Evolutionary conservation across 2,797 vertebrate species (phyloP).

Genomic region (Nannoperca obscura): DNA sequence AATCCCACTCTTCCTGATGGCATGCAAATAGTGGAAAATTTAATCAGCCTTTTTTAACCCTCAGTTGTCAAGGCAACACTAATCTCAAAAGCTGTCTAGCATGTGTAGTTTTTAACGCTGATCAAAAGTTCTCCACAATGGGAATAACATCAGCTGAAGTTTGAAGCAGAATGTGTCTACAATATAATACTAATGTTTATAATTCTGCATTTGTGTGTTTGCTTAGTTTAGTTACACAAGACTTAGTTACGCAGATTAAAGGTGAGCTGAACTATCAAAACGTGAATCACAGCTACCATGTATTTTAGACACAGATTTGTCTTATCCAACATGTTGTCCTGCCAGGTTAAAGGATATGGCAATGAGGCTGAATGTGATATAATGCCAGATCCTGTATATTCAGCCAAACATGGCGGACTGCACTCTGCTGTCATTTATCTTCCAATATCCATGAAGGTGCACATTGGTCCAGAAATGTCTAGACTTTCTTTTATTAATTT

Average conservation of each 20-base stretch:
- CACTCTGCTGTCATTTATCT: too few relatives aligned
- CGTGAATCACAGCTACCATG: neutral
- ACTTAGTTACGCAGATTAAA: neutral
- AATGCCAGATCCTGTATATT: neutral
- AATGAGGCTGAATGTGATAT: neutral
- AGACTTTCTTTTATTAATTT: too few relatives aligned
- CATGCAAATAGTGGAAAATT: constrained; percentile 80
- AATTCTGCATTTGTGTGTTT: neutral
- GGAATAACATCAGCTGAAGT: constrained; percentile 28
- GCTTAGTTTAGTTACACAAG: neutral
- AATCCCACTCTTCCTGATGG: constrained; percentile 76
- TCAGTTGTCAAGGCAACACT: constrained; percentile 78
- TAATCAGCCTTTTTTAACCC: constrained; percentile 82
- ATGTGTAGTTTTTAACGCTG: constrained; percentile 67
- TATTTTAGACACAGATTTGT: neutral
- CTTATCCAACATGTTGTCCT: neutral
- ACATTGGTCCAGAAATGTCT: too few relatives aligned
- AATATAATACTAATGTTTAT: neutral
- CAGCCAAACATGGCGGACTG: neutral
- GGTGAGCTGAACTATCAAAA: neutral
- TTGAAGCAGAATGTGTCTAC: constrained; percentile 12
- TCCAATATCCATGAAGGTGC: neutral
- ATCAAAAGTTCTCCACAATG: constrained; percentile 67
- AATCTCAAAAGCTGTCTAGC: constrained; percentile 80
- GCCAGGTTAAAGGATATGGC: neutral